Evolutionary conservation across 2,797 vertebrate species (phyloP), one percentile per base, ranked within the genome.

Genomic region (Chiroxiphia lanceolata): DNA sequence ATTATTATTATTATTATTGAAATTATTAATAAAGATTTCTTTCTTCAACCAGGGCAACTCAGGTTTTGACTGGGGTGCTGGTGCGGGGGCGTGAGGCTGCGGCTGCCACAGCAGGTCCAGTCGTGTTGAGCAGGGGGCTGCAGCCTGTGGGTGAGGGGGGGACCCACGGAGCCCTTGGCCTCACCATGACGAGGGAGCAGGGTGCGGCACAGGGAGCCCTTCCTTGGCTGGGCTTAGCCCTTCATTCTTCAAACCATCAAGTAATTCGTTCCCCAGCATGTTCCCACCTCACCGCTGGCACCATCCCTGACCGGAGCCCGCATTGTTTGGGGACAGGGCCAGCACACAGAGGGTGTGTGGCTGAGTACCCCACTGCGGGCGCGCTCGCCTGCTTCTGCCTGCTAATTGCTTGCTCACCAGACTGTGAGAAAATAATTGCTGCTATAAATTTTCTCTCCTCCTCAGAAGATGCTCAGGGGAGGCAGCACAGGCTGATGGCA

Each of bases 21-120:
- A 97, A 97, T 98, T 98, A 99, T 98, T 98, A 99, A 99, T 99
- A 99, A 99, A 99, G 98, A 98, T 98, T 99, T 98, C 98, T 99
- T 99, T 99, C 98, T 98, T 98, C 98, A 98, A 98, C 97, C 96
- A 98, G 97, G 96, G 94, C 9, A 83, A 70, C 91, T 96, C 93
- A 92, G 56, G 64, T 89, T 95, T 94, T 97, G 86, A 94, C 92
- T 95, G 91, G 92, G 89, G 72, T 2, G 26, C 3, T 38, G 34
- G 40, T 10, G 6, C 1, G 4, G n/a, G 40, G 42, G 11, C 0
- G 0, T 0, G 0, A 64, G 51, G 70, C 59, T 0, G 1, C 1
- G 29, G 59, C 40, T 54, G 54, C 67, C 51, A 2, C 13, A 1
- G 82, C 1, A 3, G 15, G 22, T 10, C 69, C 12, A n/a, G 44